A percentile compares a stretch with the other conserved stretches of the same genome.
phyloP scores from a whole-genome alignment of 2,888 invertebrate species.

The Andrena hattorfiana region DNA sequence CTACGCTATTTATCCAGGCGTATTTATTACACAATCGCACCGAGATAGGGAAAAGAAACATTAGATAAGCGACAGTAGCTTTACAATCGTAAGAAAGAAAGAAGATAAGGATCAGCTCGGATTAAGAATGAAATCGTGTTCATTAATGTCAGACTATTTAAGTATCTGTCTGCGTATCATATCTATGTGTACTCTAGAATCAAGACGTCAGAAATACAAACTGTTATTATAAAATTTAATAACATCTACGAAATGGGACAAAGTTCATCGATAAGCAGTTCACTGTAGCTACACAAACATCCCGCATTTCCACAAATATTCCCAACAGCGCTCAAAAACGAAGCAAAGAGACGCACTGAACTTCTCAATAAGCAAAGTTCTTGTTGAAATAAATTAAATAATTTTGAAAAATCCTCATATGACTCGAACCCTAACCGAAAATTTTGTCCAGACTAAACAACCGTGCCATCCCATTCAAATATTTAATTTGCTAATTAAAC shows the following conservation, averaged over 20 bases:
- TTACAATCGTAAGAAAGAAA: not conserved
- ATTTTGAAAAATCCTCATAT: not conserved
- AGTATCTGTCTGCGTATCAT: not conserved
- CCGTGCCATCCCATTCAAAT: not conserved
- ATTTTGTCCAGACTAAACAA: not conserved
- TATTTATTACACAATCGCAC: slow-evolving; percentile 12
- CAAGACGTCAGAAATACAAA: not conserved
- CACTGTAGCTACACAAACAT: not conserved
- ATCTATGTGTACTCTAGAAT: not conserved
- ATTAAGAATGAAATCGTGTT: not conserved
- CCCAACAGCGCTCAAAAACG: not conserved
- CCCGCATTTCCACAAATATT: not conserved
- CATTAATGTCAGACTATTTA: not conserved
- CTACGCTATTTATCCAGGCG: not conserved
- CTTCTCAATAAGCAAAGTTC: not conserved
- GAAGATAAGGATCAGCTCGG: not conserved
- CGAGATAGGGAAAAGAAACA: not conserved
- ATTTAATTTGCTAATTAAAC: not conserved
- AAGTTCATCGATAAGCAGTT: not conserved
- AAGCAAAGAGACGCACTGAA: not conserved
- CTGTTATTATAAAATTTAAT: not conserved
- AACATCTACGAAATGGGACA: not conserved
- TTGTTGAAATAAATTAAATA: not conserved
- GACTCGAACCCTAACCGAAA: not conserved
- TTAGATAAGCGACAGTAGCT: not conserved